Evolutionary conservation across 2,113 vertebrate genomes (phyloP).

Genomic region (Dicerorhinus sumatrensis): DNA sequence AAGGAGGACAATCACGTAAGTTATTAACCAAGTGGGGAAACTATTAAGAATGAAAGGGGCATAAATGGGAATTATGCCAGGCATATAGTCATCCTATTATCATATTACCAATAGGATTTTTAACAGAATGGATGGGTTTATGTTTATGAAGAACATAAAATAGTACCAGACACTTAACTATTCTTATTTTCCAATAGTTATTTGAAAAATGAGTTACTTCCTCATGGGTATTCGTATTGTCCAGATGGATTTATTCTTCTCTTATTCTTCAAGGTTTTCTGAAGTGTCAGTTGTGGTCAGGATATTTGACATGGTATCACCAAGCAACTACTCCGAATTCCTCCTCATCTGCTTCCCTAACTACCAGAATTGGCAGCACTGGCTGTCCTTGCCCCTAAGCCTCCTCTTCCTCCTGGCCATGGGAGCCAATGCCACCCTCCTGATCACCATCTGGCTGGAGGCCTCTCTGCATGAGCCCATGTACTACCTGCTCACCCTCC

Average conservation of each 20-base stretch:
- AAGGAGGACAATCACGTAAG: not conserved
- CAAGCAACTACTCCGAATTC: not conserved
- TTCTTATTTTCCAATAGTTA: not conserved
- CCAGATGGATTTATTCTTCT: not conserved
- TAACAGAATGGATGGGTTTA: not conserved
- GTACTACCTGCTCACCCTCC: not conserved
- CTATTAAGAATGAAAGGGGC: not conserved
- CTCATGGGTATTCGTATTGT: not conserved
- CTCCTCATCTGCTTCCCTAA: not conserved
- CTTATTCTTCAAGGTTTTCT: not conserved
- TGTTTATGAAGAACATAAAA: not conserved
- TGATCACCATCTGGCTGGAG: no score
- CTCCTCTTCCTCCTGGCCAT: conserved; percentile 7
- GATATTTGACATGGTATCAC: not conserved
- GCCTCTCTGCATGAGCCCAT: no score
- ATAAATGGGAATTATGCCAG: not conserved
- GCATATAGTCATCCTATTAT: not conserved
- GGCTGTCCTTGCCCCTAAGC: conserved; percentile 52
- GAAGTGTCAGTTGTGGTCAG: not conserved
- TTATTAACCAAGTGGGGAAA: not conserved
- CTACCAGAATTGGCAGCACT: conserved; percentile 48
- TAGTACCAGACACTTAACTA: not conserved
- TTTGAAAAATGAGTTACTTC: not conserved
- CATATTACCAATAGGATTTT: not conserved
- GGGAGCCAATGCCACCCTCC: no score